Evolutionary conservation across 2,888 invertebrate species (phyloP).

Genomic region (Onchidella celtica): DNA sequence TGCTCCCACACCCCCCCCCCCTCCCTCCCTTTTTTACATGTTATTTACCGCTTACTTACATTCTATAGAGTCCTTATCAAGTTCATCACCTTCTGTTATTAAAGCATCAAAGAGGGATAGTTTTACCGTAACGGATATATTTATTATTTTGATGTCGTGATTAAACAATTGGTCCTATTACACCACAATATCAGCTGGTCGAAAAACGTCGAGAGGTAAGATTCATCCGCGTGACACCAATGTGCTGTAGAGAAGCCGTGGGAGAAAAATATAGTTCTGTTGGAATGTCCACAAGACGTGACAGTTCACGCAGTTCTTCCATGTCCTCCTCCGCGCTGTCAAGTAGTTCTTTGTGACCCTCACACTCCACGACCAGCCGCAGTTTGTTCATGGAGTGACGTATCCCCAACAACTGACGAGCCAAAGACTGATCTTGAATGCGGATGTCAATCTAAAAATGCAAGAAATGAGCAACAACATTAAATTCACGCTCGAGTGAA

Average conservation of each 20-base stretch:
- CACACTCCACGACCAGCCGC: conserved; percentile 69
- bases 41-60: no score
- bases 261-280: conserved; percentile 51
- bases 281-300: conserved; percentile 70
- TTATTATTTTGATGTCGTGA: no score
- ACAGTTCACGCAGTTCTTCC: conserved; percentile 67
- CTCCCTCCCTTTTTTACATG: no score
- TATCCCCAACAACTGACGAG: conserved; percentile 70
- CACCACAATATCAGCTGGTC: conserved; percentile 63
- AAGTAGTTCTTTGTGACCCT: conserved; percentile 72
- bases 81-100: no score
- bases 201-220: conserved; percentile 70
- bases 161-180: no score
- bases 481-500: not conserved
- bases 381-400: conserved; percentile 70
- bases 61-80: no score
- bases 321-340: conserved; percentile 72
- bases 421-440: conserved; percentile 68
- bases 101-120: no score
- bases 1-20: no score
- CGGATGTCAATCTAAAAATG: conserved; percentile 68
- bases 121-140: no score
- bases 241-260: conserved; percentile 59
- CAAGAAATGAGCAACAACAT: not conserved
- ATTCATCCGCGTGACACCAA: conserved; percentile 68